Base-by-base conservation (phyloP, 1,140 invertebrate genomes). In the Caerostris extrusa region DNA sequence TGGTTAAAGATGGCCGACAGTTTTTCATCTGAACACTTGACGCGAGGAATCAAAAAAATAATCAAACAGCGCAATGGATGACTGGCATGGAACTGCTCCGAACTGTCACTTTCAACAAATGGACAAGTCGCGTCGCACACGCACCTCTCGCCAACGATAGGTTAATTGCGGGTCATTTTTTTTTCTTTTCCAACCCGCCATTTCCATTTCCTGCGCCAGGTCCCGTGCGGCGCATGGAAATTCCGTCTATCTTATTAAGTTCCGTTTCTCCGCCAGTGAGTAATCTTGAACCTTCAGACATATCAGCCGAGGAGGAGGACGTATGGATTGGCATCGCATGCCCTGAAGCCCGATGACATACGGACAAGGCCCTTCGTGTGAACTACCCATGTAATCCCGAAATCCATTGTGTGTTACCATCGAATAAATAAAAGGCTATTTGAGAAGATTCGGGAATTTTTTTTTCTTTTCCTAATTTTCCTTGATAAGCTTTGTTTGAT, bases 41-140 rank as follows among this genome's bases (percentile, higher is more conserved):
- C 14, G 10, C 3, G 71, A 69, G 10, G 61, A 10, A 14, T 1
- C 2, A 12, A 50, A 69, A 55, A 89, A 90, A 81, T 57, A 81
- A 60, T 81, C 56, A 56, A 58, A 14, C 7, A 61, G 12, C 67
- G 69, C 69, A 90, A 90, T 81, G 12, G 90, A 91, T 83, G 81
- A 91, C 77, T 91, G 53, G 90, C 90, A 83, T 53, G 60, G 90
- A 83, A 64, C 61, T 58, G 81, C 85, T 81, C 55, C 53, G 67
- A 87, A 87, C 91, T 87, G 82, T 87, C 83, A 87, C 91, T 87
- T 93, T 14, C 64, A 93, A 93, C 83, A 87, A 93, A 93, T 86
- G 82, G 91, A 93, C 91, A 87, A 86, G 56, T 87, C 56, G 82
- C 71, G 91, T 93, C 91, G 6, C 56, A 53, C 91, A 93, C 91